These are phyloP conservation scores for Norana najaformis DNA, from an alignment of 2,888 invertebrate species.

Conservation along the genomic window DNA sequence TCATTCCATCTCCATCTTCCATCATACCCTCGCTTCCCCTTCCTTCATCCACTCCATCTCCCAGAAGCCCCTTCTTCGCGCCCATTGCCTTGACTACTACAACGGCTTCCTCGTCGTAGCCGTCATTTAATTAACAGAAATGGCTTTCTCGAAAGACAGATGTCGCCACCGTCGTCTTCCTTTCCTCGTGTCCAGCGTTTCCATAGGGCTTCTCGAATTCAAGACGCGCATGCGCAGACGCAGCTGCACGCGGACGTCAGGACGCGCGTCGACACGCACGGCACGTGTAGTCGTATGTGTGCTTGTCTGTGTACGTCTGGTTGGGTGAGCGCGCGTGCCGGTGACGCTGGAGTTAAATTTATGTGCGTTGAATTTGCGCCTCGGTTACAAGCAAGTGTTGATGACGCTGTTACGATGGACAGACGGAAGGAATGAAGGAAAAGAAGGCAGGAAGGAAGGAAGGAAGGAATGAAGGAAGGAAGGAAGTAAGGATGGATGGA, in stretches of 20 bases:
- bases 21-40: background rate
- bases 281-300: no score
- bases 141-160: background rate
- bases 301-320: background rate
- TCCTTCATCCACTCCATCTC: background rate
- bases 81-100: background rate
- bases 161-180: background rate
- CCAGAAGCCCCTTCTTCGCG: background rate
- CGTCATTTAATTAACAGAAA: slow-evolving; percentile 4
- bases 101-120: background rate
- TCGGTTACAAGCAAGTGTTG: background rate
- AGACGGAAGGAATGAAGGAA: background rate
- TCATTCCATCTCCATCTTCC: background rate
- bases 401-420: background rate
- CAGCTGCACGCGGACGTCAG: background rate
- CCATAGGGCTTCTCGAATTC: background rate
- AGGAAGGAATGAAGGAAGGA: slow-evolving; percentile 26
- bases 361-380: no score
- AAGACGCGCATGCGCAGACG: background rate
- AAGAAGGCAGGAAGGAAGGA: background rate
- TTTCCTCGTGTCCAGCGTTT: background rate
- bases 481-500: background rate
- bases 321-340: no score
- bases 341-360: no score
- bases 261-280: background rate